These are phyloP conservation scores for Erebia palarica DNA, from an alignment of 2,888 invertebrate species.

Conservation along the genomic window DNA sequence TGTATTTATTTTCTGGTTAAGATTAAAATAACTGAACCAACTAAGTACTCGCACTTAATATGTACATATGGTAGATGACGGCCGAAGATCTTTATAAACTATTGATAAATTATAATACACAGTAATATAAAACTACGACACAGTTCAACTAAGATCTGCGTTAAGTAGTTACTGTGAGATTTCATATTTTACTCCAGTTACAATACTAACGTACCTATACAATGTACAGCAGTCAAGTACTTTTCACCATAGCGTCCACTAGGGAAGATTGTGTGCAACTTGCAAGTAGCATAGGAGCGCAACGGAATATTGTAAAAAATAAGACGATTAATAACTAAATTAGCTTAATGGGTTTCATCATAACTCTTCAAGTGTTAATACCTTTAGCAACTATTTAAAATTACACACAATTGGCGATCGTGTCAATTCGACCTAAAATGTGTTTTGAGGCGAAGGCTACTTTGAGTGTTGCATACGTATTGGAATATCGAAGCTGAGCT, in stretches of 20 bases:
- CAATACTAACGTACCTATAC: neutral
- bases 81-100: too few species aligned
- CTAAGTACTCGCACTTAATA: too few species aligned
- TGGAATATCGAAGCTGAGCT: slow-evolving; percentile 34
- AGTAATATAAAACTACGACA: too few species aligned
- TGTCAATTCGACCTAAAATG: slow-evolving; percentile 63
- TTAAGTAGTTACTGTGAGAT: neutral
- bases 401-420: slow-evolving; percentile 59
- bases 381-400: slow-evolving; percentile 53
- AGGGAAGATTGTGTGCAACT: slow-evolving; percentile 1
- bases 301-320: slow-evolving; percentile 1
- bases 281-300: neutral
- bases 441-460: slow-evolving; percentile 69
- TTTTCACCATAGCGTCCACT: neutral
- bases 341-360: slow-evolving; percentile 43
- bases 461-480: slow-evolving; percentile 39
- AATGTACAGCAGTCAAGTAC: too few species aligned
- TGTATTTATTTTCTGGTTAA: too few species aligned
- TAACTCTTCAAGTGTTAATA: slow-evolving; percentile 39
- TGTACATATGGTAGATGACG: too few species aligned
- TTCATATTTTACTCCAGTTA: neutral
- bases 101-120: too few species aligned
- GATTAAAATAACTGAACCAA: too few species aligned
- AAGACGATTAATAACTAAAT: slow-evolving; percentile 7
- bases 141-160: too few species aligned